Percentiles rank a stretch among this genome's conserved stretches.
These are phyloP conservation scores for Leguminivora glycinivorella DNA, from an alignment of 1,140 invertebrate species.

Conservation along the genomic window DNA sequence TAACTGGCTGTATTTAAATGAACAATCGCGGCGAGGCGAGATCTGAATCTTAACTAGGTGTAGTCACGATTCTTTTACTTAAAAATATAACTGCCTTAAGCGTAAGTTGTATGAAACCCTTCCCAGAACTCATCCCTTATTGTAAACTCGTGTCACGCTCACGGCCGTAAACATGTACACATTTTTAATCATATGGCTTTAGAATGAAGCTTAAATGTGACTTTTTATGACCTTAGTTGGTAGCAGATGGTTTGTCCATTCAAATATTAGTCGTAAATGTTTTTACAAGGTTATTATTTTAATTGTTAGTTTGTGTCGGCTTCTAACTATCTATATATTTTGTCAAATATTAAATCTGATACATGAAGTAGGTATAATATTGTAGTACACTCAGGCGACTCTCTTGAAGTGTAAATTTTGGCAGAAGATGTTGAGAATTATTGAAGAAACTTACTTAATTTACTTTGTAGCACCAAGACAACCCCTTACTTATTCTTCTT, in stretches of 20 bases:
- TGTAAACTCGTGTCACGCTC: neutral
- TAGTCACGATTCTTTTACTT: slow-evolving; percentile 51
- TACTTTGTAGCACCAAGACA: no score
- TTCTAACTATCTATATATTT: no score
- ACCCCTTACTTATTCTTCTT: no score
- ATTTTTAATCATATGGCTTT: neutral
- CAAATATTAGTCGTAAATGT: no score
- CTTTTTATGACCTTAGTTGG: neutral
- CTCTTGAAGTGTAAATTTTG: no score
- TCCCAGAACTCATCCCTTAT: slow-evolving; percentile 18
- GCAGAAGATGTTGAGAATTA: no score
- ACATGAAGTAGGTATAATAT: no score
- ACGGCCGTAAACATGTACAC: neutral
- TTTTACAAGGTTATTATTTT: no score
- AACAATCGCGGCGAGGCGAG: slow-evolving; percentile 51
- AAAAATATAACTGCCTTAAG: slow-evolving; percentile 29
- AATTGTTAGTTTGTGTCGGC: no score
- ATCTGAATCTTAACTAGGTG: slow-evolving; percentile 63
- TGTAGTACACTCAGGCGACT: no score
- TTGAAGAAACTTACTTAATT: no score
- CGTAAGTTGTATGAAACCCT: slow-evolving; percentile 17
- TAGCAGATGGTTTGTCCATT: neutral
- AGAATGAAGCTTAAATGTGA: neutral
- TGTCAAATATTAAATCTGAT: no score
- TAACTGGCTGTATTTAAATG: slow-evolving; percentile 28